A percentile compares a stretch with the other conserved stretches of the same genome.
Evolutionary conservation across 2,113 vertebrate species (phyloP).

Genomic region (Puntigrus tetrazona): DNA sequence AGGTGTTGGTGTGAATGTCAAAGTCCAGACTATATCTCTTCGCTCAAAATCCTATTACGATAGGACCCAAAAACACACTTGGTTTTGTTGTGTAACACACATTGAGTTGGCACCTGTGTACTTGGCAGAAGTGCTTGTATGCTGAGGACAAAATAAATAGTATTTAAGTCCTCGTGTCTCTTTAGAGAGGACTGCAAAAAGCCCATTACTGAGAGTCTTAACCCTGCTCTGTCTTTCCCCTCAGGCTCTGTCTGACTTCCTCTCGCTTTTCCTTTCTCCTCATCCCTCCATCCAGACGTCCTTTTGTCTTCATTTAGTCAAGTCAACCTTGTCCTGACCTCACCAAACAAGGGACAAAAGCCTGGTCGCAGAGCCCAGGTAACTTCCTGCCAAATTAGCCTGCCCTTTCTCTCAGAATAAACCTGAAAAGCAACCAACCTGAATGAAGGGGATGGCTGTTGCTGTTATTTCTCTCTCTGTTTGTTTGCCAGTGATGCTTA

Average conservation of each 20-base stretch:
- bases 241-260: constrained; percentile 75
- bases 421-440: not conserved
- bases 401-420: not conserved
- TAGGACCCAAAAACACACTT: not conserved
- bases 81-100: not conserved
- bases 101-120: constrained; percentile 20
- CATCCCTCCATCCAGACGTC: constrained; percentile 45
- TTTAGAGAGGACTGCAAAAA: constrained; percentile 59
- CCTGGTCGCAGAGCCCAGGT: not conserved
- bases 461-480: not conserved
- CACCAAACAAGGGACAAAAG: not conserved
- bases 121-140: constrained; percentile 13
- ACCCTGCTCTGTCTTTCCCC: constrained; percentile 74
- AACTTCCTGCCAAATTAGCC: not conserved
- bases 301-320: constrained; percentile 56
- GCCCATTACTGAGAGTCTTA: constrained; percentile 74
- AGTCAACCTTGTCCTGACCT: constrained; percentile 45
- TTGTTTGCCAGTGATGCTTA: not conserved
- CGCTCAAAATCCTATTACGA: not conserved
- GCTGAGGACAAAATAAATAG: constrained; percentile 67
- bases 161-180: constrained; percentile 61
- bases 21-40: not conserved
- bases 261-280: constrained; percentile 51
- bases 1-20: not conserved
- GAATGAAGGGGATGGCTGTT: not conserved